Base-by-base conservation (phyloP, 2,113 vertebrate species). In the Xenopus laevis region DNA sequence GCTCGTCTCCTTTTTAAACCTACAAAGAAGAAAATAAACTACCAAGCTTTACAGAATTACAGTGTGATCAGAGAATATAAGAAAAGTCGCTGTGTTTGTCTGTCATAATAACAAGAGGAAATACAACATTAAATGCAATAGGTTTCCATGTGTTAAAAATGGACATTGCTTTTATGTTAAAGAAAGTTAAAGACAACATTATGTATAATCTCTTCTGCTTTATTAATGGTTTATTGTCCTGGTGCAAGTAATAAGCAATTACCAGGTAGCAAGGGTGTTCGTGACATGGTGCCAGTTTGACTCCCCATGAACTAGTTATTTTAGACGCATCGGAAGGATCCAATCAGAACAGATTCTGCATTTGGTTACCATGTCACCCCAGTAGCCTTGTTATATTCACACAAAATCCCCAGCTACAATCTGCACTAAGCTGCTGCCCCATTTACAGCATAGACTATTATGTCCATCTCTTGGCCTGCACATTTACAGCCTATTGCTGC, bases 291-390 rank as follows among this genome's bases (percentile, higher is more conserved):
- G 40, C 65, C 40, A 66, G 23, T 57, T 33, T 23, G 11, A 20
- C 65, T 68, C 46, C 60, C 52, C 44, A 44, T 74, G 50, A 59
- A 63, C 72, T 68, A 55, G 68, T 52, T 63, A 57, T 69, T 53
- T 63, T 27, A 59, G 27, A 63, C 58, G 17, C 72, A 40, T 44
- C 16, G 12, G 53, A 47, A 11, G 23, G 21, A 33, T 13, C 58
- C 73, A 75, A 75, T 75, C 65, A 75, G 17, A 61, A 20, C 6
- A 23, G n/a, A 63, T 52, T 30, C 27, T 69, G 65, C 73, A 63
- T 68, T 46, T 46, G 58, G 65, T 75, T 68, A 68, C 57, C 65
- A 75, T 53, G 73, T 75, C 73, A 69, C 65, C 65, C 73, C 58
- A 62, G 65, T 68, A 69, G 44, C 73, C 73, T 75, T 57, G 40